phyloP scores from a whole-genome alignment of 2,113 vertebrate genomes.

The Theristicus caerulescens region DNA sequence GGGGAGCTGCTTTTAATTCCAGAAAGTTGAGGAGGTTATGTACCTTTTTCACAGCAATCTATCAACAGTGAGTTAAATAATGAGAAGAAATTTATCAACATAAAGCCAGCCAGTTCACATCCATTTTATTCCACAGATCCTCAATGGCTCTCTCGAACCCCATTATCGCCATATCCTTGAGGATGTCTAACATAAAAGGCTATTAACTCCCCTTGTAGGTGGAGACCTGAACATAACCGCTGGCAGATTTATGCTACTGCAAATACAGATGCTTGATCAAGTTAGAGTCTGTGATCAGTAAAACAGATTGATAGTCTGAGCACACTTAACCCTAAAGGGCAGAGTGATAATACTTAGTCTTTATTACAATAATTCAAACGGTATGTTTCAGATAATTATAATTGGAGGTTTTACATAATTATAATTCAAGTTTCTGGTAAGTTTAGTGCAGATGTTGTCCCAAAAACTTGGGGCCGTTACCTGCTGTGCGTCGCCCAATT shows the following conservation, averaged over 20 bases:
- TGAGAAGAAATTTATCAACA: neutral
- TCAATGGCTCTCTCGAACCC: neutral
- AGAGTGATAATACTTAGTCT: neutral
- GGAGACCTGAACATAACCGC: conserved; percentile 2
- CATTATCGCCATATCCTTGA: conserved; percentile 2
- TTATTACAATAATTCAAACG: neutral
- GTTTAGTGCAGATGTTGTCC: neutral
- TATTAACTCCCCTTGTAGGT: conserved; percentile 13
- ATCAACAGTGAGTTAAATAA: neutral
- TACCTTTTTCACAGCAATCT: neutral
- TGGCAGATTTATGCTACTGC: conserved; percentile 21
- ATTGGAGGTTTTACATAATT: neutral
- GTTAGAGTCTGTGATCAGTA: neutral
- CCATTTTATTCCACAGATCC: neutral
- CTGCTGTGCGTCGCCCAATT: too few relatives aligned
- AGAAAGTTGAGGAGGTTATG: neutral
- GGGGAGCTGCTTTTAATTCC: neutral
- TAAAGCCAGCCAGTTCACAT: neutral
- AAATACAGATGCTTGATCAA: conserved; percentile 30
- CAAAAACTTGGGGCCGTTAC: too few relatives aligned
- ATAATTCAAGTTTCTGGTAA: neutral
- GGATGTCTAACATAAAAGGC: conserved; percentile 54
- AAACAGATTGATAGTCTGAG: conserved; percentile 32
- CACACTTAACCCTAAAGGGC: conserved; percentile 24
- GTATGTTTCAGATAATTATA: neutral